These are phyloP conservation scores for Cyanoramphus novaezelandiae DNA, from an alignment of 2,113 vertebrate species.

Conservation along the genomic window DNA sequence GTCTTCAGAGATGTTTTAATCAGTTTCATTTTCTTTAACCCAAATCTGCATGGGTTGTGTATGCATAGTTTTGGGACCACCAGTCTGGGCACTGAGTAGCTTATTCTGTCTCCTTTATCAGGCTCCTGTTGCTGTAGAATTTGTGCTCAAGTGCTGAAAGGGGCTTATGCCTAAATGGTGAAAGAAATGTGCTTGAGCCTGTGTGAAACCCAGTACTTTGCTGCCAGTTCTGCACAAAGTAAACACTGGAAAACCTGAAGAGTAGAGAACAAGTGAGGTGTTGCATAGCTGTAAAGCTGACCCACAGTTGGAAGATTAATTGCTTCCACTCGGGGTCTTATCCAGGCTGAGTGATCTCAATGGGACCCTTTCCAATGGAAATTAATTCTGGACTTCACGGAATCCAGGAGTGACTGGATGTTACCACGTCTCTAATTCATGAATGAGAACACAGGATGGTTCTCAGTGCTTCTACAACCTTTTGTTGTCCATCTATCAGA, in stretches of 20 bases:
- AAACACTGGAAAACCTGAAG: neutral
- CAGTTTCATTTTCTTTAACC: neutral
- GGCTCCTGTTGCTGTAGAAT: rapidly evolving
- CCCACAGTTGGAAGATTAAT: neutral
- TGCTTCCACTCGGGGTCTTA: neutral
- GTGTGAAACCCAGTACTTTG: neutral
- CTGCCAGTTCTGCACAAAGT: neutral
- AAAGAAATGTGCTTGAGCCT: neutral
- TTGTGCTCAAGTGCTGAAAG: neutral
- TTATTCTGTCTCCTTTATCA: neutral
- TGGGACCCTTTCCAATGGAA: neutral
- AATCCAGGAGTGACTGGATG: neutral
- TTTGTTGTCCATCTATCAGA: neutral
- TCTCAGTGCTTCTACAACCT: neutral
- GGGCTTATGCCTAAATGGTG: neutral
- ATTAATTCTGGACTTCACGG: neutral
- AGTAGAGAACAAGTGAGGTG: neutral
- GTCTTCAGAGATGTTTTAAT: neutral
- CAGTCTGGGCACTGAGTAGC: neutral
- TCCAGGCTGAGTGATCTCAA: neutral
- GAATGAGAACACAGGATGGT: neutral
- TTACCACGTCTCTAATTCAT: neutral
- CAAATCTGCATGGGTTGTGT: neutral
- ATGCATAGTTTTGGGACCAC: neutral
- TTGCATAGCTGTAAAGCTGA: neutral